Conservation (phyloP, 2,888 invertebrate genomes). For the Steinernema carpocapsae region DNA sequence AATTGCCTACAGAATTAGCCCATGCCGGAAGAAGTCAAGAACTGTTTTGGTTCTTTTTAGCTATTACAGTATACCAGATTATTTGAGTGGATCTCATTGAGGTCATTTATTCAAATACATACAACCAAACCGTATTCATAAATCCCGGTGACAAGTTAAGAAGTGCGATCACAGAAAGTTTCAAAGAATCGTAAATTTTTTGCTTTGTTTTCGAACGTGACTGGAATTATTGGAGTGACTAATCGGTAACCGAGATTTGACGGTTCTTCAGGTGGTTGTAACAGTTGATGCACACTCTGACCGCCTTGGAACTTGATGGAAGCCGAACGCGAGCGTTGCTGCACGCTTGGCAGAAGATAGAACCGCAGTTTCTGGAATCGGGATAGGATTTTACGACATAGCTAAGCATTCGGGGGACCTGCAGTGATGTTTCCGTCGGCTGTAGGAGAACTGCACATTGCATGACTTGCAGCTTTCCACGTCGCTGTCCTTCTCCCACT, state of each 20-base stretch:
- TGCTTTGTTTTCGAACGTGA: neutral
- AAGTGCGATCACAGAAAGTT: neutral
- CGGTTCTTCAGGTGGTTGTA: conserved; percentile 38
- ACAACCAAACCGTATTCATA: conserved; percentile 30
- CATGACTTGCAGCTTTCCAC: conserved; percentile 51
- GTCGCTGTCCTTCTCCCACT: conserved; percentile 56
- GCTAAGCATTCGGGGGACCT: conserved; percentile 48
- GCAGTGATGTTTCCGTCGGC: conserved; percentile 59
- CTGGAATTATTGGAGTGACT: neutral
- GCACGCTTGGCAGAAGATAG: conserved; percentile 55
- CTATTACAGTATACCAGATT: too few species aligned
- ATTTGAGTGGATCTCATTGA: too few species aligned
- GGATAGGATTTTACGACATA: neutral
- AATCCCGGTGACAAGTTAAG: conserved; percentile 12
- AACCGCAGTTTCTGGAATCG: conserved; percentile 51
- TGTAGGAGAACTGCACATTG: conserved; percentile 48
- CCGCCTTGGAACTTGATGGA: conserved; percentile 51
- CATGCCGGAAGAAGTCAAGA: too few species aligned
- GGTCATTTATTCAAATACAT: neutral
- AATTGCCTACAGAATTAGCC: too few species aligned
- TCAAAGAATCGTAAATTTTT: neutral
- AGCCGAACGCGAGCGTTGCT: conserved; percentile 53
- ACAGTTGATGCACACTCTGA: conserved; percentile 53
- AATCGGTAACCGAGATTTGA: conserved; percentile 21
- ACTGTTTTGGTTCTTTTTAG: too few species aligned